Evolutionary conservation across 2,797 vertebrate species (phyloP).

Genomic region (Clangula hyemalis): DNA sequence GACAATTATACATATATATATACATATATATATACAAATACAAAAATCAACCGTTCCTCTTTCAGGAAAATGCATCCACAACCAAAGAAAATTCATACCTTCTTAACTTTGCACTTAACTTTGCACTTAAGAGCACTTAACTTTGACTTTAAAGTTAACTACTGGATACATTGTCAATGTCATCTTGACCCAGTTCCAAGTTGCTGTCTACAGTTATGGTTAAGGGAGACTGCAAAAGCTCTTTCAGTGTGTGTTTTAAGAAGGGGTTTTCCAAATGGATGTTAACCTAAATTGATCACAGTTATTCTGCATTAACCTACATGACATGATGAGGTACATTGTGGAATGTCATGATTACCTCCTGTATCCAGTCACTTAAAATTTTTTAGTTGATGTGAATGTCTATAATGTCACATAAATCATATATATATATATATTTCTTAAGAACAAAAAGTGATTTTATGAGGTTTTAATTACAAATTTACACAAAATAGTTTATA

Average conservation of each 20-base stretch:
- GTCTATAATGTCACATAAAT: background rate
- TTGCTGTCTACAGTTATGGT: background rate
- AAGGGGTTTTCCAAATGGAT: background rate
- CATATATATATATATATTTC: too few species aligned
- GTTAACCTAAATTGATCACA: background rate
- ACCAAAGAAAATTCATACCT: background rate
- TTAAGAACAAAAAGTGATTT: background rate
- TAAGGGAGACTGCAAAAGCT: background rate
- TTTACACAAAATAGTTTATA: background rate
- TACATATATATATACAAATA: background rate
- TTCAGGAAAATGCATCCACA: background rate
- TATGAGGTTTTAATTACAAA: background rate
- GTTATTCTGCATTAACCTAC: background rate
- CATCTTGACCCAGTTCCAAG: background rate
- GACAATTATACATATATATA: background rate
- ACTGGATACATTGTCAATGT: background rate
- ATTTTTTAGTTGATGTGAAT: background rate
- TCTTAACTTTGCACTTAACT: background rate
- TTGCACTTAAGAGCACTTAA: background rate
- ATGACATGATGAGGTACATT: background rate
- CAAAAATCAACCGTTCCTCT: background rate
- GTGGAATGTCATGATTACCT: background rate
- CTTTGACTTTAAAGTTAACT: background rate
- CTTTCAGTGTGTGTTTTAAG: background rate
- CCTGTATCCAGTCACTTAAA: background rate